A percentile compares a stretch with the other conserved stretches of the same genome.
Evolutionary conservation across 2,113 vertebrate species (phyloP).

Genomic region (Xenotilapia caudafasciata): DNA sequence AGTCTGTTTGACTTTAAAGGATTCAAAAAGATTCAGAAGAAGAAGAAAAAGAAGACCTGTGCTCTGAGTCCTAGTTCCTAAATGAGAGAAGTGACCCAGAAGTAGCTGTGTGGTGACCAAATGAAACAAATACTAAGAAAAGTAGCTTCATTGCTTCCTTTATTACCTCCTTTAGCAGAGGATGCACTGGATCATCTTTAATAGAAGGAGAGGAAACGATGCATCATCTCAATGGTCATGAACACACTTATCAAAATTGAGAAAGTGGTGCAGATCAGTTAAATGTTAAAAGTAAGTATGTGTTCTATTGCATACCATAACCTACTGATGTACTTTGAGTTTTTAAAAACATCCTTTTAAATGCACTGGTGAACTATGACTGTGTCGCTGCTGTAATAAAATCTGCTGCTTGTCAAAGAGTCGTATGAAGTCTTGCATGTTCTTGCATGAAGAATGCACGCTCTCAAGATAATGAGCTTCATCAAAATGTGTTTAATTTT

Average conservation of each 20-base stretch:
- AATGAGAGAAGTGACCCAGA: not conserved
- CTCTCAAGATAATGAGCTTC: fast-evolving
- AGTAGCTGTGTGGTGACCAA: not conserved
- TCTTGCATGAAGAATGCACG: not conserved
- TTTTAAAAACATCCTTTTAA: not conserved
- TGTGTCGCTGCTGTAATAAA: not conserved
- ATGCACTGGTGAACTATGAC: not conserved
- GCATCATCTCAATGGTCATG: not conserved
- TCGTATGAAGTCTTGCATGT: not conserved
- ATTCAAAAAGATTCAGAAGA: not conserved
- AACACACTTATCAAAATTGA: not conserved
- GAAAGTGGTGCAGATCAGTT: not conserved
- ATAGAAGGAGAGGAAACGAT: not conserved
- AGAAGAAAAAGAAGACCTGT: not conserved
- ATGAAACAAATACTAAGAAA: not conserved
- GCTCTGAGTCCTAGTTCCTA: not conserved
- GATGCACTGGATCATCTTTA: not conserved
- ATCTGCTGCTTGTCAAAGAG: not conserved
- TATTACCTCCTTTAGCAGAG: not conserved
- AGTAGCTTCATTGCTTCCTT: not conserved
- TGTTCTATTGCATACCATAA: not conserved
- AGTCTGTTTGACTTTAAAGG: not conserved
- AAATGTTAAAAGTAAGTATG: not conserved
- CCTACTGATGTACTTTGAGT: not conserved
- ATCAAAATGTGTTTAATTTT: not conserved